phyloP scores from a whole-genome alignment of 1,140 invertebrate species.

The Drosophila malerkotliana region DNA sequence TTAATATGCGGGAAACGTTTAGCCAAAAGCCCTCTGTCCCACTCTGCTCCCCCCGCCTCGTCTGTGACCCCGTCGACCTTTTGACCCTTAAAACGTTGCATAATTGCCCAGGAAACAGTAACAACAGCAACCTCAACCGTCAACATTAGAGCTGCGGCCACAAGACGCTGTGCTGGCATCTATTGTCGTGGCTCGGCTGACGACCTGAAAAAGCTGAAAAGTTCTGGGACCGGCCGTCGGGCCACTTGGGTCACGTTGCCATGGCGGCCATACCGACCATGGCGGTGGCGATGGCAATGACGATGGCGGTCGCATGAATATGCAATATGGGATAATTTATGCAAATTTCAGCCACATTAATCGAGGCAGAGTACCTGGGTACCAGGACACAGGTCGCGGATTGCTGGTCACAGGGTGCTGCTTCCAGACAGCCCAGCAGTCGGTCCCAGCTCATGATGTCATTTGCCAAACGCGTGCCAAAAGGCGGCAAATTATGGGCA shows the following conservation, averaged over 20 bases:
- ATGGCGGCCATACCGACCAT: background rate
- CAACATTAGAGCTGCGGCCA: conserved; percentile 67
- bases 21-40: conserved; percentile 19
- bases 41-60: background rate
- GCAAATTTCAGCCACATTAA: conserved; percentile 83
- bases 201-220: conserved; percentile 32
- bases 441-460: conserved; percentile 4
- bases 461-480: conserved; percentile 54
- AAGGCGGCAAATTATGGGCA: conserved; percentile 71
- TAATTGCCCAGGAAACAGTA: conserved; percentile 57
- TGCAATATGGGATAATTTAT: conserved; percentile 84
- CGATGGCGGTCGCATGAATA: conserved; percentile 72
- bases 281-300: conserved; percentile 7
- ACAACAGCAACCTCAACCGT: conserved; percentile 11
- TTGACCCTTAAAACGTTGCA: conserved; percentile 64
- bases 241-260: conserved; percentile 67
- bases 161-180: conserved; percentile 64
- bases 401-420: conserved; percentile 1
- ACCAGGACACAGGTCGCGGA: background rate
- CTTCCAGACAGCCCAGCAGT: background rate
- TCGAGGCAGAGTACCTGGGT: conserved; percentile 65
- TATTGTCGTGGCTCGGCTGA: conserved; percentile 28
- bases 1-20: conserved; percentile 74
- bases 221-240: conserved; percentile 26
- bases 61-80: background rate